Evolutionary conservation across 2,113 vertebrate species (phyloP).

Genomic region (Anhinga rufa): DNA sequence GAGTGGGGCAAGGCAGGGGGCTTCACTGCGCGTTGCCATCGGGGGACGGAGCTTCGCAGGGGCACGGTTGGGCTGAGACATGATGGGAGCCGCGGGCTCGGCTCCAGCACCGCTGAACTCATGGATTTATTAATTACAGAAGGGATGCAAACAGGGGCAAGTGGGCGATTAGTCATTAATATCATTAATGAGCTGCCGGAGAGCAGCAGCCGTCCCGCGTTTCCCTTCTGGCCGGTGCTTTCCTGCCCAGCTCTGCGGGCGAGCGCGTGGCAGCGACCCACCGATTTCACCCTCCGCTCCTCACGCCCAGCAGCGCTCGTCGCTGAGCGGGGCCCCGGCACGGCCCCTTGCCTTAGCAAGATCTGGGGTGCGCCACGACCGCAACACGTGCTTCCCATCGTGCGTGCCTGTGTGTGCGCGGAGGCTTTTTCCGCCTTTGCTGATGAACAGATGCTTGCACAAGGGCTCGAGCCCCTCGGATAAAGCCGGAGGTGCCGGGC

Average conservation of each 20-base stretch:
- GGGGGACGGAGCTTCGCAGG: not conserved
- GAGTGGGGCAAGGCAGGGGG: not conserved
- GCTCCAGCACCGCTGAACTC: not conserved
- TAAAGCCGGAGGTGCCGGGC: rapidly evolving
- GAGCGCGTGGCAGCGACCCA: not conserved
- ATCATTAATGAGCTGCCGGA: not conserved
- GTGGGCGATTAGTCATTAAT: not conserved
- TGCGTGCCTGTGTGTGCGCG: rapidly evolving
- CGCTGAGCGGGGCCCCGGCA: not conserved
- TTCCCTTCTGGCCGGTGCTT: not conserved
- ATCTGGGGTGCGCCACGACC: not conserved
- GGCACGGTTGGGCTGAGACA: not conserved
- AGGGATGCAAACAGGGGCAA: not conserved
- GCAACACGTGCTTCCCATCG: rapidly evolving
- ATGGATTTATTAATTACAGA: not conserved
- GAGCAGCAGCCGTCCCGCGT: not conserved
- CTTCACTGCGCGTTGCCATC: not conserved
- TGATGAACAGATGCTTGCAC: not conserved
- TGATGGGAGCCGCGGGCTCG: not conserved
- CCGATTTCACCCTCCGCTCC: rapidly evolving
- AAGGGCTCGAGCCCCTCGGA: not conserved
- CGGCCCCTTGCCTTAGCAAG: rapidly evolving
- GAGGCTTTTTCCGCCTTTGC: not conserved
- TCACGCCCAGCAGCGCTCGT: rapidly evolving
- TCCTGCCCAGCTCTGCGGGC: not conserved